Evolutionary conservation across 92 coral and sea anemone species (phyloP), one percentile per base, ranked within the genome.

Genomic region (Bergia puertoricense): DNA sequence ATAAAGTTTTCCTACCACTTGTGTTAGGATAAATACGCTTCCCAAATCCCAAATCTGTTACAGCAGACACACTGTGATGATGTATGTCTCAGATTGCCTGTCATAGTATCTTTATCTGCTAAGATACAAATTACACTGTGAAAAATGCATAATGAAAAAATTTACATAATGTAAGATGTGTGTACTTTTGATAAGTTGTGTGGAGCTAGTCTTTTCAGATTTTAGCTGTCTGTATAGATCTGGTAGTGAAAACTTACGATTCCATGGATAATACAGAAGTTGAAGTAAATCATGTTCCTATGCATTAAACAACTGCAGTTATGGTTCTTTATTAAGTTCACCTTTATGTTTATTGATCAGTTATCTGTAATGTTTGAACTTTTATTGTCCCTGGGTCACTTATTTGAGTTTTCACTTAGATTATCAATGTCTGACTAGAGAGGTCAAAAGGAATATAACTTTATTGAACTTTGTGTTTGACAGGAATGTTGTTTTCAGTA

Each of bases 51-150:
- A 13, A 66, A 84, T 84, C 36, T 69, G 51, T 46, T 36, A 7
- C 87, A 84, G 78, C 87, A 36, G 66, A 42, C 45, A 30, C 22
- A 38, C 9, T 72, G 67, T 48, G 79, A 44, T 84, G 87, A 69
- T 84, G 2, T 44, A 36, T 46, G 68, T 84, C 45, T 84, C 68
- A 84, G 79, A 68, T 84, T 36, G 79, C 78, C 56, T 84, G 67
- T 84, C 79, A 80, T 9, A 50, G 37, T 30, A 37, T 43, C 42
- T 48, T 69, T 76, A 39, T 23, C 62, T 72, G 74, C 48, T 62
- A 81, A 81, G 85, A 65, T 69, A 74, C 37, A 48, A 68, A 45
- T 44, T 76, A 83, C 72, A 76, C 75, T 2, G 69, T 62, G 59
- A 6, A 20, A 76, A 40, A 76, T 36, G 15, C 46, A 76, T 42